These are phyloP conservation scores for Muraenolepis orangiensis DNA, from an alignment of 2,797 vertebrate species.

Conservation along the genomic window DNA sequence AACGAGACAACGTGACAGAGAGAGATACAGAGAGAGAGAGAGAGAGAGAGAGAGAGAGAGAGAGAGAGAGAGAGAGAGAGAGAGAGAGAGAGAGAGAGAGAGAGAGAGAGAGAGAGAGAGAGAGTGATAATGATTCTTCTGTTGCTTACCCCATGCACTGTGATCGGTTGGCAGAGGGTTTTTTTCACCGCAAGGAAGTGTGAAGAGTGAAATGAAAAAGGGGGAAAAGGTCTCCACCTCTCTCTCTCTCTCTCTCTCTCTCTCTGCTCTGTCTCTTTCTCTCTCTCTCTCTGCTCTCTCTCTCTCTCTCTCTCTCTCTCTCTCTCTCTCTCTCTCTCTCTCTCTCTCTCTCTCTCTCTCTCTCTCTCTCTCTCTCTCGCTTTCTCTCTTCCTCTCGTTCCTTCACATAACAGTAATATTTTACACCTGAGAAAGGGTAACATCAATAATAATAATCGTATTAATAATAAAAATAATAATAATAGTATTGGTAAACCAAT, in stretches of 20 bases:
- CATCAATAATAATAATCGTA: neutral
- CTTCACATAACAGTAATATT: neutral
- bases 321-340: no score
- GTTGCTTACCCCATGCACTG: constrained; percentile 51
- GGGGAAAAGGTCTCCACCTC: neutral
- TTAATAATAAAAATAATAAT: no score
- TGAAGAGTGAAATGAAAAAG: neutral
- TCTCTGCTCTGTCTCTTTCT: neutral
- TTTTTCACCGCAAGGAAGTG: neutral
- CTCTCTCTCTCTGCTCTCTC: neutral
- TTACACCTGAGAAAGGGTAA: neutral
- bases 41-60: neutral
- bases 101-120: neutral
- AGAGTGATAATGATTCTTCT: constrained; percentile 56
- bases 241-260: no score
- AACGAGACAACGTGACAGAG: constrained; percentile 46
- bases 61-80: constrained; percentile 38
- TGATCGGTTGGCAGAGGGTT: constrained; percentile 53
- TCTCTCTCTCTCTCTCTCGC: neutral
- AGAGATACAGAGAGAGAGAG: neutral
- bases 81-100: constrained; percentile 18
- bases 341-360: no score
- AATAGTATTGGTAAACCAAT: neutral
- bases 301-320: no score
- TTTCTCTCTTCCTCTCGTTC: neutral